phyloP scores from a whole-genome alignment of 2,113 vertebrate genomes.

The Festucalex cinctus region DNA sequence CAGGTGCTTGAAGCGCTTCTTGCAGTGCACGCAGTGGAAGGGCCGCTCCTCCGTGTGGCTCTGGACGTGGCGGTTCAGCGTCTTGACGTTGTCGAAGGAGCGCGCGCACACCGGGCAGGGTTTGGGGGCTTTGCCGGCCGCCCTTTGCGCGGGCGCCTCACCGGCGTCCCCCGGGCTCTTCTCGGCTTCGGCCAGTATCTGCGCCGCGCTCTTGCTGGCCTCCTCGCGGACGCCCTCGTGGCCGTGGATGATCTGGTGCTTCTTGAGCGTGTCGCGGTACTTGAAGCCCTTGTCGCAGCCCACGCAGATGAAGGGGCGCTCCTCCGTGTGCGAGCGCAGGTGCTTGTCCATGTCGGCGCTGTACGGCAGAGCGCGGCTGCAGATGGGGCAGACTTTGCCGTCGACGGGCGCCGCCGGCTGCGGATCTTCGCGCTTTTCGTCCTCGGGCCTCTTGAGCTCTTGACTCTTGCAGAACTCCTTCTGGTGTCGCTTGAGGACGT shows the following conservation, averaged over 20 bases:
- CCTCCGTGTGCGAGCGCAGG: constrained; percentile 61
- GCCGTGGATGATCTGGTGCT: constrained; percentile 67
- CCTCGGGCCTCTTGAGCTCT: constrained; percentile 33
- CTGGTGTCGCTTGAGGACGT: constrained; percentile 65
- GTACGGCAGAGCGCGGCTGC: constrained; percentile 56
- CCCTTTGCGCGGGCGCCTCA: background rate
- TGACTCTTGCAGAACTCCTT: constrained; percentile 64
- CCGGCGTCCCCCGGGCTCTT: background rate
- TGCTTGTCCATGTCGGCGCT: constrained; percentile 64
- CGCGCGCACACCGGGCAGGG: constrained; percentile 52
- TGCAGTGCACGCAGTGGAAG: constrained; percentile 64
- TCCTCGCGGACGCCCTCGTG: constrained; percentile 66
- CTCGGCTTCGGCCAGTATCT: constrained; percentile 56
- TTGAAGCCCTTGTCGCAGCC: constrained; percentile 69
- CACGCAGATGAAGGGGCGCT: constrained; percentile 62
- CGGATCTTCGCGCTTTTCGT: constrained; percentile 22
- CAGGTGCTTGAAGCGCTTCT: constrained; percentile 68
- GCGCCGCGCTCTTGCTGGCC: constrained; percentile 49
- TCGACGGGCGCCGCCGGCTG: background rate
- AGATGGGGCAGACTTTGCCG: constrained; percentile 63
- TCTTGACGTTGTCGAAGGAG: constrained; percentile 58
- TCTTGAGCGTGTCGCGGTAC: constrained; percentile 69
- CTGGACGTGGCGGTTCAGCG: constrained; percentile 61
- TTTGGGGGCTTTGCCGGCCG: constrained; percentile 34
- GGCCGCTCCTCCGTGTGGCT: constrained; percentile 68